A percentile compares a stretch with the other conserved stretches of the same genome.
Conservation (phyloP, 2,113 vertebrate species). For the Oryctolagus cuniculus region mOryCun1.1 NC_091453.1:91549501-91550000, state of each 20-base stretch:
- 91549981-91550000: no score
- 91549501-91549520: slow-evolving; percentile 32
- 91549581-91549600: slow-evolving; percentile 46
- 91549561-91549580: slow-evolving; percentile 49
- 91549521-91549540: slow-evolving; percentile 35
- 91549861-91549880: not conserved
- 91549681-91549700: not conserved
- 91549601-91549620: not conserved
- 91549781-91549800: not conserved
- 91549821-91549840: slow-evolving; percentile 27
- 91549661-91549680: not conserved
- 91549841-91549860: slow-evolving; percentile 15
- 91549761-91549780: not conserved
- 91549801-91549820: slow-evolving; percentile 44
- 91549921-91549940: slow-evolving; percentile 4
- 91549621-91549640: slow-evolving; percentile 33
- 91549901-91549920: slow-evolving; percentile 38
- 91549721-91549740: not conserved
- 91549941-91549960: slow-evolving; percentile 39
- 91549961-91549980: not conserved
- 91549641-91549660: not conserved
- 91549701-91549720: slow-evolving; percentile 13
- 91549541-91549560: not conserved
- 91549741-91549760: slow-evolving; percentile 3
- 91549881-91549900: slow-evolving; percentile 15